Conservation (phyloP, 2,888 invertebrate species). For the Rambutsinella grinnellia region DNA sequence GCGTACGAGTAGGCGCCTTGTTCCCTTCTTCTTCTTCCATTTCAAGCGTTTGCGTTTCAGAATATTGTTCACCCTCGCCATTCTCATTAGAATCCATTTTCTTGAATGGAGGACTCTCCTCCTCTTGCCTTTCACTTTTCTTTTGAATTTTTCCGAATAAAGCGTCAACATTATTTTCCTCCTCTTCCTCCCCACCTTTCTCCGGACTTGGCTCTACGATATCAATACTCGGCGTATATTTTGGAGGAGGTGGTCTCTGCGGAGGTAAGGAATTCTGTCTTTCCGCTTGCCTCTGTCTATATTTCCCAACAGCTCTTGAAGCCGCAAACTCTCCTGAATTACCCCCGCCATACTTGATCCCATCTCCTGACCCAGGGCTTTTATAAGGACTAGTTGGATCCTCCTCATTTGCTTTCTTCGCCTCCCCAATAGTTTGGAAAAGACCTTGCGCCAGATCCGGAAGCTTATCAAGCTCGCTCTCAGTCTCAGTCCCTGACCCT, state of each 20-base stretch:
- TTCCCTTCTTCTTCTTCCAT: constrained; percentile 58
- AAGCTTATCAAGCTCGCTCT: constrained; percentile 72
- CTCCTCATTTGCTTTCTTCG: constrained; percentile 46
- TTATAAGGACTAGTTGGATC: constrained; percentile 33
- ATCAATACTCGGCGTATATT: constrained; percentile 41
- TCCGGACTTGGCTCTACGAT: constrained; percentile 37
- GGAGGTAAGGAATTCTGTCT: constrained; percentile 59
- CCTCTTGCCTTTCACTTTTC: not conserved
- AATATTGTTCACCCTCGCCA: constrained; percentile 40
- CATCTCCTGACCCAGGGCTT: constrained; percentile 70
- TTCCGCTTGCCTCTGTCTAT: constrained; percentile 72
- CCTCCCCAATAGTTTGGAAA: constrained; percentile 82
- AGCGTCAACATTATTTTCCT: constrained; percentile 10
- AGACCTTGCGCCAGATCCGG: constrained; percentile 75
- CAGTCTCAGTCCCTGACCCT: constrained; percentile 73
- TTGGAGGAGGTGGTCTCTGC: constrained; percentile 64
- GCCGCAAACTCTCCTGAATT: constrained; percentile 83
- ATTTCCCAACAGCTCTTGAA: constrained; percentile 84
- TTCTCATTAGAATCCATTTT: constrained; percentile 17
- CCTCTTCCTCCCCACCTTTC: constrained; percentile 24
- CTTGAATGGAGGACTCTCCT: constrained; percentile 22
- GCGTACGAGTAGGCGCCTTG: constrained; percentile 44
- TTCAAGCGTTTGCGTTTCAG: constrained; percentile 67
- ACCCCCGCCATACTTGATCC: constrained; percentile 73
- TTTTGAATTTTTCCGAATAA: constrained; percentile 33